Evolutionary conservation across 2,113 vertebrate species (phyloP).

Genomic region (Empidonax alnorum): DNA sequence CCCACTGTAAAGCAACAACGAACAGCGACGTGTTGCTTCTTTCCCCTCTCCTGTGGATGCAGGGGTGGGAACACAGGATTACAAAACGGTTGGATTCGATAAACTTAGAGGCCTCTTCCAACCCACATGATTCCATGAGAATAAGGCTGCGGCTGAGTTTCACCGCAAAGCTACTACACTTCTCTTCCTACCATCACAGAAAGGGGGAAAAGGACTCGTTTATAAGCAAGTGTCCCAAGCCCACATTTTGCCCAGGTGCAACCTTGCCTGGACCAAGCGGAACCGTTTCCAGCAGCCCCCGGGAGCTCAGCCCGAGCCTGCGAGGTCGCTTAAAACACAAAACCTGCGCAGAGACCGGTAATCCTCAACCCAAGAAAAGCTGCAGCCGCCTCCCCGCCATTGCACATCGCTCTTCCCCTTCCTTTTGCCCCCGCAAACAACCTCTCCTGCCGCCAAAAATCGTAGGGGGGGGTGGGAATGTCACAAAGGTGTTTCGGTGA

Average conservation of each 20-base stretch:
- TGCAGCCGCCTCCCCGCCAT: background rate
- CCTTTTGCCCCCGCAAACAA: background rate
- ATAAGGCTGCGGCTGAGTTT: background rate
- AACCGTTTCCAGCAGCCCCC: background rate
- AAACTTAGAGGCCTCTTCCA: background rate
- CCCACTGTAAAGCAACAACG: accelerated
- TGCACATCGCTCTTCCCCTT: background rate
- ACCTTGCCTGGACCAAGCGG: accelerated
- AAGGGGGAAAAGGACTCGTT: accelerated
- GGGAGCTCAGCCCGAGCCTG: background rate
- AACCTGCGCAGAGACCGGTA: background rate
- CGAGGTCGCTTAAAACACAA: background rate
- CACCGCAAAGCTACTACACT: background rate
- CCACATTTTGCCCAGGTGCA: background rate
- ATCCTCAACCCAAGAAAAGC: background rate
- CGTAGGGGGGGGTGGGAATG: no score
- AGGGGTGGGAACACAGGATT: accelerated
- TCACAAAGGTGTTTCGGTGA: accelerated
- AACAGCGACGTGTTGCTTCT: background rate
- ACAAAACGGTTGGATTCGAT: background rate
- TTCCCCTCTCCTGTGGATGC: accelerated
- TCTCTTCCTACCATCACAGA: background rate
- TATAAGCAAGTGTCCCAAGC: background rate
- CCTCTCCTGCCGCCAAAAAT: no score
- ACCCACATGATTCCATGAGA: background rate